Evolutionary conservation across 2,888 invertebrate species (phyloP).

Genomic region (Leptinotarsa rubiginosa): DNA sequence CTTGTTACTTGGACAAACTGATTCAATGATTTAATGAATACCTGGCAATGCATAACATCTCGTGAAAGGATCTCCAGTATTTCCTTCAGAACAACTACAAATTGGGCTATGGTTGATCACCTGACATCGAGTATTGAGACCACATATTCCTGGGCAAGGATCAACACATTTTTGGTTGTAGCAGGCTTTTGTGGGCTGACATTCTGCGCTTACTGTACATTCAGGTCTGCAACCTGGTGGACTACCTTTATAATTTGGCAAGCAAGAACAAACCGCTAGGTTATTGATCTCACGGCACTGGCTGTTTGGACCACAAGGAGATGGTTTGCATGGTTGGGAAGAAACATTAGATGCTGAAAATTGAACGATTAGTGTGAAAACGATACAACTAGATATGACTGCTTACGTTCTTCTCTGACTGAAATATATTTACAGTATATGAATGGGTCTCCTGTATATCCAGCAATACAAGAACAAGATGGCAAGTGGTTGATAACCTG

Average conservation of each 20-base stretch:
- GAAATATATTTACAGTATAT: slow-evolving; percentile 65
- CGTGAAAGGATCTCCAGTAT: slow-evolving; percentile 84
- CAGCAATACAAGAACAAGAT: slow-evolving; percentile 71
- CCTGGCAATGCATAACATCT: slow-evolving; percentile 73
- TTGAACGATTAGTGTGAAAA: neutral
- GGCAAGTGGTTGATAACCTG: slow-evolving; percentile 75
- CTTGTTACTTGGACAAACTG: neutral
- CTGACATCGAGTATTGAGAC: slow-evolving; percentile 80
- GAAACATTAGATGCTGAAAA: slow-evolving; percentile 33
- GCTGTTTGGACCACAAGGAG: slow-evolving; percentile 86
- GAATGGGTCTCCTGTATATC: slow-evolving; percentile 76
- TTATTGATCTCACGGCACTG: slow-evolving; percentile 79
- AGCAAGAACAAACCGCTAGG: slow-evolving; percentile 83
- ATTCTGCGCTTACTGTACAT: slow-evolving; percentile 85
- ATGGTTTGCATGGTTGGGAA: slow-evolving; percentile 75
- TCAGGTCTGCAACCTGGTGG: slow-evolving; percentile 87
- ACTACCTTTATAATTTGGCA: slow-evolving; percentile 77
- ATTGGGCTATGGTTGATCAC: slow-evolving; percentile 87
- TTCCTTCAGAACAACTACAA: slow-evolving; percentile 79
- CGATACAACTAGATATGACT: neutral
- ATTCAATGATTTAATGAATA: slow-evolving; percentile 51
- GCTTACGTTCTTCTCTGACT: slow-evolving; percentile 49
- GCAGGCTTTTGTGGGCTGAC: slow-evolving; percentile 82
- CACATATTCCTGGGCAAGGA: slow-evolving; percentile 86
- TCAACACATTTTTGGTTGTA: slow-evolving; percentile 85